Evolutionary conservation across 2,888 invertebrate species (phyloP), one percentile per base, ranked within the genome.

Genomic region (Thera britannica): DNA sequence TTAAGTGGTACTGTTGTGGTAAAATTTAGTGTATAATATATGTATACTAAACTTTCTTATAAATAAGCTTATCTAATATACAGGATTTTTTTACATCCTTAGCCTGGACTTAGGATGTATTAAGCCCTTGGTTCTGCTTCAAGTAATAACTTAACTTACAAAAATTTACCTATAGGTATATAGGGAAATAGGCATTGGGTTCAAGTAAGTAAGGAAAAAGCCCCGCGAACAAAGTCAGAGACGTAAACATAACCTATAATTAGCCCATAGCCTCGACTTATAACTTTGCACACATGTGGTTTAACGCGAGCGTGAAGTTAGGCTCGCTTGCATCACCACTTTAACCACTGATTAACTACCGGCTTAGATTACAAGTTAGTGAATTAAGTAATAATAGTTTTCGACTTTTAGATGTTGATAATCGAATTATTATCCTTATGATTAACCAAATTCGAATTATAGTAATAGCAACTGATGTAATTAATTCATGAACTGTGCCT

Each of bases 351-450:
- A 9, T 46, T 41, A 41, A 41, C 41, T 3, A 4, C 6, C 41
- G 7, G 41, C 3, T 41, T 41, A 41, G 41, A 6, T 23, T 23
- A 23, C 23, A 23, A 23, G 23, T 23, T 23, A 23, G 23, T 23
- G 23, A 23, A 23, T 23, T 23, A 23, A 23, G 23, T 23, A 23
- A 23, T 23, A 23, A 23, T 23, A 86, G 84, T 65, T 95, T 95
- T 80, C 95, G 95, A 0, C 75, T 95, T 82, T 83, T 96, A 90
- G 95, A 95, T 86, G 95, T 95, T 0, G 95, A 96, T 90, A 96
- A 96, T 80, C 95, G 94, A 77, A 85, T 95, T 81, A 77, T 94
- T 76, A 64, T 96, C 38, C 95, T 95, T 0, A 93, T 93, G 85
- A 94, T 95, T 81, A 94, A 94, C 34, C 94, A 95, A 94, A 94